phyloP scores from a whole-genome alignment of 2,797 vertebrate species.

The Okamejei kenojei region DNA sequence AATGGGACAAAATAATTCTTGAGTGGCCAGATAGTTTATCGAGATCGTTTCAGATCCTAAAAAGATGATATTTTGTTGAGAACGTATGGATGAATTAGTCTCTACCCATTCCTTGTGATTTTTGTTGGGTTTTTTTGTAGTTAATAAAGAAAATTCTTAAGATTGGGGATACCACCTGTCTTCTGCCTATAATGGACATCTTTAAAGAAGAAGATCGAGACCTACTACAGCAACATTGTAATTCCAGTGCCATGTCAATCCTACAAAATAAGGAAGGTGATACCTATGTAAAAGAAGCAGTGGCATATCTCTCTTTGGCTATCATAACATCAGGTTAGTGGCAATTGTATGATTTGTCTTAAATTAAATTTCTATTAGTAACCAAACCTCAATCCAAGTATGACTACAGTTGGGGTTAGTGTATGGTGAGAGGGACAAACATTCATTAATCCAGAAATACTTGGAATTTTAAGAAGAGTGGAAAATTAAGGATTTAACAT shows the following conservation, averaged over 20 bases:
- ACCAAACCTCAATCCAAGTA: not conserved
- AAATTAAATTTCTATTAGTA: not conserved
- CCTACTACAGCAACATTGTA: constrained; percentile 71
- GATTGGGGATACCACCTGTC: constrained; percentile 74
- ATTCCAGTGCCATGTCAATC: constrained; percentile 64
- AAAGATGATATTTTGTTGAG: not conserved
- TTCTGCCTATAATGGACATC: constrained; percentile 69
- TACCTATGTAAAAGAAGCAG: constrained; percentile 65
- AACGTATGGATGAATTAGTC: not conserved
- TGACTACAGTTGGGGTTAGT: not conserved
- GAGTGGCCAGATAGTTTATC: not conserved
- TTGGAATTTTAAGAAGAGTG: not conserved
- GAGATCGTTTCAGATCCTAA: not conserved
- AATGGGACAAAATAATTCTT: too few species aligned
- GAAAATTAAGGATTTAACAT: not conserved
- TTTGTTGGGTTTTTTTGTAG: constrained; percentile 49
- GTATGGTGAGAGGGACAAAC: not conserved
- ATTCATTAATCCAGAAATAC: not conserved
- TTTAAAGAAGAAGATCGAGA: constrained; percentile 65
- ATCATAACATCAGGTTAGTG: constrained; percentile 80
- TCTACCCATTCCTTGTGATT: not conserved
- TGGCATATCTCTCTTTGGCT: constrained; percentile 82
- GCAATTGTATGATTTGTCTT: not conserved
- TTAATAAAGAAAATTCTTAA: constrained; percentile 79
- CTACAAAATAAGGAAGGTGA: constrained; percentile 55